These are phyloP conservation scores for Theonella swinhoei DNA, from an alignment of 37 sponge, comb jelly and placozoan genomes.

Conservation along the genomic window DNA sequence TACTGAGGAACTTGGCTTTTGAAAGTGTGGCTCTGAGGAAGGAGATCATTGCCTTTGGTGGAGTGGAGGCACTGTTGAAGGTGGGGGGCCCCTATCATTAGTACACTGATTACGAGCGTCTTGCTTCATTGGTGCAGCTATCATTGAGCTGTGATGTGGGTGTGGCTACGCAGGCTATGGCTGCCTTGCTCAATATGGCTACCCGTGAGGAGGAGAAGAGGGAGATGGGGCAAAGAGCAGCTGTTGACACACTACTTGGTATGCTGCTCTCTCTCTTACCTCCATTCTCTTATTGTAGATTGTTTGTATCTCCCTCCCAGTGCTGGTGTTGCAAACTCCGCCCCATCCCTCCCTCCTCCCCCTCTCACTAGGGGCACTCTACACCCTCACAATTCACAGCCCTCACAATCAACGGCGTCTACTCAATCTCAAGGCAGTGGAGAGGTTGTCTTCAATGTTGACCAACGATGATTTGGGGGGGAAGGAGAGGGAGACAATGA, in stretches of 20 bases:
- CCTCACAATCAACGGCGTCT: not conserved
- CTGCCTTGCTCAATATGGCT: conserved; percentile 39
- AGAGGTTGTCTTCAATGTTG: not conserved
- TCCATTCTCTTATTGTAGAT: not conserved
- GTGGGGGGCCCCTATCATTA: not conserved
- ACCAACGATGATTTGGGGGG: not conserved
- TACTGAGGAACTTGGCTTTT: conserved; percentile 54
- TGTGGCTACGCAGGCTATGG: conserved; percentile 10
- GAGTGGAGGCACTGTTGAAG: conserved; percentile 37
- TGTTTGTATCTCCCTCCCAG: not conserved
- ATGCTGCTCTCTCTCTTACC: not conserved
- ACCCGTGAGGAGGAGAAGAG: not conserved
- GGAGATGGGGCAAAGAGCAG: conserved; percentile 41
- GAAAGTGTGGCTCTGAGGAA: conserved; percentile 24
- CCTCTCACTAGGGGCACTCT: not conserved
- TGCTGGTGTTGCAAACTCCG: not conserved
- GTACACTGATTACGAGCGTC: not conserved
- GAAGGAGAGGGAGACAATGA: not conserved
- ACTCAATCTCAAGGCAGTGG: not conserved
- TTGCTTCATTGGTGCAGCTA: not conserved
- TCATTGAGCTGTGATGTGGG: not conserved
- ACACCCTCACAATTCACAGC: not conserved
- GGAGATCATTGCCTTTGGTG: conserved; percentile 33
- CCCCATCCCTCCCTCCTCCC: not conserved
- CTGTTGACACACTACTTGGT: conserved; percentile 24